Evolutionary conservation across 2,888 invertebrate species (phyloP), one percentile per base, ranked within the genome.

Genomic region (Cotesia congregata): DNA sequence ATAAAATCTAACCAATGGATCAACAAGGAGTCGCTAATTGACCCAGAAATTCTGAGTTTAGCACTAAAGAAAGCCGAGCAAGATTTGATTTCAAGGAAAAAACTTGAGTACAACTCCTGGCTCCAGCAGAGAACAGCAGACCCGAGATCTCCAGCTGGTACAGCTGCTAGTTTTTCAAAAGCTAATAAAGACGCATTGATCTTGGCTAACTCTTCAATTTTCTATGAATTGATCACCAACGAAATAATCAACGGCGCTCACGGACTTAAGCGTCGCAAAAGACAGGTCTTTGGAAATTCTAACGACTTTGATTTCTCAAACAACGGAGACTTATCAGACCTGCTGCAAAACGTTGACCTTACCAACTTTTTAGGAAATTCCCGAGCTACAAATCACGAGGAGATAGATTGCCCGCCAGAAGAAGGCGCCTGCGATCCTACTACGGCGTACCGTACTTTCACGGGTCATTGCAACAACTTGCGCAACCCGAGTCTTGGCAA

Each of bases 131-230:
- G 84, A 71, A 82, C 83, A 41, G 95, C 95, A 0, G 96, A 96
- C 86, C 95, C 97, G 0, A 95, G 95, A 84, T 96, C 96, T 0
- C 94, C 97, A 0, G 93, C 94, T 12, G 97, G 97, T 2, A 96
- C 94, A 0, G 96, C 96, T 0, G 97, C 96, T 0, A 96, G 96
- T 0, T 97, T 97, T 90, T 96, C 96, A 76, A 96, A 97, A 85
- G 96, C 97, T 38, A 97, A 95, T 88, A 93, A 93, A 86, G 94
- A 95, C 84, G 96, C 97, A 0, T 89, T 97, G 6, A 92, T 94
- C 78, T 90, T 97, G 39, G 96, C 97, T 7, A 97, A 97, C 85
- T 94, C 95, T 0, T 97, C 97, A 0, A 91, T 97, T 7, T 93
- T 97, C 84, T 93, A 95, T 77, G 97, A 97, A 88, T 93, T 96